Evolutionary conservation across 1,140 invertebrate species (phyloP).

Genomic region (Trichomalopsis sarcophagae): DNA sequence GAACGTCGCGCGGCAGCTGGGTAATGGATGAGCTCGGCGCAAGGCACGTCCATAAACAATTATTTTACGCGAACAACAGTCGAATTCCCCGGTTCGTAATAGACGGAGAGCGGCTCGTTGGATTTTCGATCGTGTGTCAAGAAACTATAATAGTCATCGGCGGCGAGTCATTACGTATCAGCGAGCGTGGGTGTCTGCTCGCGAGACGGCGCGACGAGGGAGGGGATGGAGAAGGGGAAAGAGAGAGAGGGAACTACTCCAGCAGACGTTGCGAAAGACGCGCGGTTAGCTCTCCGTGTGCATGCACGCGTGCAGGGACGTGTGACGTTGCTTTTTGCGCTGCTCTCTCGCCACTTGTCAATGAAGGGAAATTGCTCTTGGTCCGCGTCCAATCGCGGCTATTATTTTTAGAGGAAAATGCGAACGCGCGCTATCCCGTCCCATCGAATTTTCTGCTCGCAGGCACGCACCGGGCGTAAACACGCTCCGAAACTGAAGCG

Average conservation of each 20-base stretch:
- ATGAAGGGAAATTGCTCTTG: not conserved
- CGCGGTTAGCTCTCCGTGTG: not conserved
- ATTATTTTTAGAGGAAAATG: not conserved
- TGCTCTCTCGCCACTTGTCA: not conserved
- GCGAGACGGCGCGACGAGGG: not conserved
- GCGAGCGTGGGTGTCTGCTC: not conserved
- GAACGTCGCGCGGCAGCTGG: not conserved
- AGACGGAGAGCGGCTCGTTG: constrained; percentile 29
- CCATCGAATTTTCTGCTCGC: not conserved
- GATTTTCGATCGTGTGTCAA: constrained; percentile 44
- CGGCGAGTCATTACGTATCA: constrained; percentile 28
- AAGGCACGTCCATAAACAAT: not conserved
- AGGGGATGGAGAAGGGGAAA: not conserved
- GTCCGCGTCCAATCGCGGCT: not conserved
- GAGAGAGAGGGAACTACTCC: not conserved
- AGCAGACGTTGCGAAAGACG: constrained; percentile 21
- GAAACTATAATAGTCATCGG: constrained; percentile 44
- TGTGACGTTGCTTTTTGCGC: not conserved
- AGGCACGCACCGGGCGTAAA: not conserved
- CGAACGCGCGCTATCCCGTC: not conserved
- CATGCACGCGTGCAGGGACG: not conserved
- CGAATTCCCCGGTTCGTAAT: constrained; percentile 20
- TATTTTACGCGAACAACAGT: not conserved
- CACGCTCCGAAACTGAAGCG: constrained; percentile 21
- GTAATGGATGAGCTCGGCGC: not conserved